Base-by-base conservation (phyloP, 1,140 invertebrate genomes). In the Sitodiplosis mosellana region DNA sequence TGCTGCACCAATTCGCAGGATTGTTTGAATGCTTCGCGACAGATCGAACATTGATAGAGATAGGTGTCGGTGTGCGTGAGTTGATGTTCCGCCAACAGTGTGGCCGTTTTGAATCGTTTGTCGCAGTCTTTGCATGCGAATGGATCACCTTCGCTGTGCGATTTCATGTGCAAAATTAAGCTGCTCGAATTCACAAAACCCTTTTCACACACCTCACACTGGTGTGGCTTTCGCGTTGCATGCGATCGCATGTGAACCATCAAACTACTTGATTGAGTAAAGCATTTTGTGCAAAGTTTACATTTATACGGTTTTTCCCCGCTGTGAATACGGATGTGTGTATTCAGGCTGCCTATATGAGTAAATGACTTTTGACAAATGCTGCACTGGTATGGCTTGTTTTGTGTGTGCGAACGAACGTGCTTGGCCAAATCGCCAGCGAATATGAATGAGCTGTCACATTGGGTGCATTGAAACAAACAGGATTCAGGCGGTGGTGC, bases 311-410 rank as follows among this genome's bases (percentile, higher is more conserved):
- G 60, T 49, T 64, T 62, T 49, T 64, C 61, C 8, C 61, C 61
- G 51, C 56, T 59, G 55, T 94, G 90, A 48, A 89, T 90, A 11
- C 90, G 72, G 41, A 90, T 65, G 58, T 94, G 90, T 12, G 83
- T 79, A 44, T 81, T 78, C 2, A 89, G 69, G 59, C 87, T 87
- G 53, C 78, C 80, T 46, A 78, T 82, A 59, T 80, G 81, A 2
- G 81, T 80, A 47, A 67, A 68, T 12, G 57, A 55, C 51, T 66
- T 65, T 36, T 65, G 55, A 52, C 66, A 67, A 37, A 65, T 59
- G 20, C 57, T 56, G 55, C 66, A 67, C 45, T 61, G 59, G 47
- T 63, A 63, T 6, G 60, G 60, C 67, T 74, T 74, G 63, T 74
- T 73, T 58, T 73, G 70, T 21, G 69, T 67, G 52, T 74, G 72